Base-by-base conservation (phyloP, 2,888 invertebrate genomes). In the Crioceris asparagi region DNA sequence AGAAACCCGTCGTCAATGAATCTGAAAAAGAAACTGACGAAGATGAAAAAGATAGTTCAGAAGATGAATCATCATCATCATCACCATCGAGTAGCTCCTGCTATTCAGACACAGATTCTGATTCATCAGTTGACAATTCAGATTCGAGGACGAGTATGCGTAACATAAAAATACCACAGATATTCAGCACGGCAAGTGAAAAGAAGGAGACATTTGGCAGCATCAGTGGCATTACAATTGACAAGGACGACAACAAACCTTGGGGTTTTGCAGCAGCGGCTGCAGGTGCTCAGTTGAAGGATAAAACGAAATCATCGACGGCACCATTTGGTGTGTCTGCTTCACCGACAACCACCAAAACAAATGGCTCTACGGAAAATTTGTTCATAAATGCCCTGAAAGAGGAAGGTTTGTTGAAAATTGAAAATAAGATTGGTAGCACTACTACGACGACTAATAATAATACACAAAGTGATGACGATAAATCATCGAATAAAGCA, bases 221-320 rank as follows among this genome's bases (percentile, higher is more conserved):
- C 42, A 53, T 62, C 39, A 49, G 64, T 46, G 60, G 60, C 29
- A 50, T 61, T 41, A 48, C 60, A 35, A 60, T 64, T 23, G 64
- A 58, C 38, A 66, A 67, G 44, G 66, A 67, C 44, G n/a, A n/a
- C n/a, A n/a, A n/a, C n/a, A 61, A 64, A 39, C 69, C 72, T 1
- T 74, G 74, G 74, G 74, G 74, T 3, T 74, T 74, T 48, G 74
- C 74, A 2, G 74, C 73, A 1, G 74, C 73, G 2, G 73, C 72
- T 10, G 72, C 71, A 1, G 51, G 49, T 36, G 48, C 52, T 5
- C 44, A 46, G 18, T 49, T 49, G 32, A 51, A 48, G 37, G 43
- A 41, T 3, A 15, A 27, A 27, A 12, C 27, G 27, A n/a, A n/a
- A n/a, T n/a, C n/a, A n/a, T n/a, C 12, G 40, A n/a, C n/a, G n/a